These are phyloP conservation scores for Saccostrea cuccullata DNA, from an alignment of 1,140 invertebrate species.

Conservation along the genomic window DNA sequence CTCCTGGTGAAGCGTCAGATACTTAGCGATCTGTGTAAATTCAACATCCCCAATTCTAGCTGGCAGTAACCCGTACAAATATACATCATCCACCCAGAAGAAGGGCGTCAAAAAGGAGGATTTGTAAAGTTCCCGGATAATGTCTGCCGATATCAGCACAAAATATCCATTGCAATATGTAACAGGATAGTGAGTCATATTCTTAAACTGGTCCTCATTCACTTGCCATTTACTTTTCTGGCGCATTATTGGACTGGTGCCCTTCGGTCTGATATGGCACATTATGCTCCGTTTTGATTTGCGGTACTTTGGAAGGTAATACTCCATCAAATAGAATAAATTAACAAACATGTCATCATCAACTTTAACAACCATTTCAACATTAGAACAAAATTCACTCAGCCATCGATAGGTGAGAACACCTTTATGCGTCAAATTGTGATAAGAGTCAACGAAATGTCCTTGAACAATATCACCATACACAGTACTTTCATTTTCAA, in stretches of 20 bases:
- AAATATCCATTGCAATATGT: conserved; percentile 76
- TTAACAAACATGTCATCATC: conserved; percentile 93
- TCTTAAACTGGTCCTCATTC: conserved; percentile 50
- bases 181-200: conserved; percentile 48
- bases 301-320: conserved; percentile 40
- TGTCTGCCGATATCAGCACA: conserved; percentile 73
- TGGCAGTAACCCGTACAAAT: conserved; percentile 73
- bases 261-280: conserved; percentile 58
- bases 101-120: conserved; percentile 64
- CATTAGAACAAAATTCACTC: conserved; percentile 82
- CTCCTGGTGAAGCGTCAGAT: conserved; percentile 57
- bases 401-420: conserved; percentile 91
- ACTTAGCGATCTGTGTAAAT: conserved; percentile 51
- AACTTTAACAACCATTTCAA: conserved; percentile 89
- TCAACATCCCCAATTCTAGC: conserved; percentile 53
- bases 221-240: conserved; percentile 51
- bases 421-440: conserved; percentile 80
- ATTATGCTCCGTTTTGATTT: conserved; percentile 49
- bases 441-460: conserved; percentile 68
- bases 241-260: conserved; percentile 57
- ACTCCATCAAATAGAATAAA: conserved; percentile 79
- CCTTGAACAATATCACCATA: conserved; percentile 70
- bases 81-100: conserved; percentile 77
- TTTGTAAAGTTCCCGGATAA: conserved; percentile 70
- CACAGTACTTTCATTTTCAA: conserved; percentile 57